Evolutionary conservation across 2,113 vertebrate species (phyloP).

Genomic region (Cheilinus undulatus): DNA sequence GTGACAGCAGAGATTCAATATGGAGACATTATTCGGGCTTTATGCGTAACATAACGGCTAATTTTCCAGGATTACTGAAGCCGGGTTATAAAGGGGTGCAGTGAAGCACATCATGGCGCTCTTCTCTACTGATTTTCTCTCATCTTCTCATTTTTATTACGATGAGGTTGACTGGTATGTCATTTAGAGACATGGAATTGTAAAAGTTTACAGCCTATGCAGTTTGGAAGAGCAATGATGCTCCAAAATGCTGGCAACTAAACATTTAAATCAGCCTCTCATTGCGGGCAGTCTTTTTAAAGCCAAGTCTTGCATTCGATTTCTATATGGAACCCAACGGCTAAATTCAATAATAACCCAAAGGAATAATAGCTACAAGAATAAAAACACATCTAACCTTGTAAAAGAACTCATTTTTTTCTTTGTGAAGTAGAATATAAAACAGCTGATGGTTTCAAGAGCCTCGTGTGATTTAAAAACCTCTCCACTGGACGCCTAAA

Average conservation of each 20-base stretch:
- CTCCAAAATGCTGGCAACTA: no score
- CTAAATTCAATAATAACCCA: slow-evolving; percentile 9
- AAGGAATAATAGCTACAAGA: background rate
- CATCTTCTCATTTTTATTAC: slow-evolving; percentile 7
- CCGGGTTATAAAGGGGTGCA: no score
- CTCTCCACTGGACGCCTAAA: slow-evolving; percentile 18
- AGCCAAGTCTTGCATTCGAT: background rate
- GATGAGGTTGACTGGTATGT: slow-evolving; percentile 17
- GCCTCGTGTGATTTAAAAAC: slow-evolving; percentile 29
- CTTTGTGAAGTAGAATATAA: slow-evolving; percentile 1
- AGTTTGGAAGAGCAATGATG: background rate
- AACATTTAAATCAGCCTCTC: background rate
- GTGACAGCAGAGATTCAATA: no score
- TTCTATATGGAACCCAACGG: background rate
- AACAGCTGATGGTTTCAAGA: slow-evolving; percentile 30
- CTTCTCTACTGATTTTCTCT: background rate
- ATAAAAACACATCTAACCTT: background rate
- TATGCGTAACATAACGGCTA: no score
- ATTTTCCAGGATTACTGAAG: no score
- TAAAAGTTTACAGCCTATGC: background rate
- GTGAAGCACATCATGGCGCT: no score
- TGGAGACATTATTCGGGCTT: no score
- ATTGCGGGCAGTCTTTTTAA: background rate
- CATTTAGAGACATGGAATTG: slow-evolving; percentile 13
- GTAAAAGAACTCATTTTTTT: slow-evolving; percentile 1